phyloP scores from a whole-genome alignment of 2,888 invertebrate genomes.

The Catocala fraxini region DNA sequence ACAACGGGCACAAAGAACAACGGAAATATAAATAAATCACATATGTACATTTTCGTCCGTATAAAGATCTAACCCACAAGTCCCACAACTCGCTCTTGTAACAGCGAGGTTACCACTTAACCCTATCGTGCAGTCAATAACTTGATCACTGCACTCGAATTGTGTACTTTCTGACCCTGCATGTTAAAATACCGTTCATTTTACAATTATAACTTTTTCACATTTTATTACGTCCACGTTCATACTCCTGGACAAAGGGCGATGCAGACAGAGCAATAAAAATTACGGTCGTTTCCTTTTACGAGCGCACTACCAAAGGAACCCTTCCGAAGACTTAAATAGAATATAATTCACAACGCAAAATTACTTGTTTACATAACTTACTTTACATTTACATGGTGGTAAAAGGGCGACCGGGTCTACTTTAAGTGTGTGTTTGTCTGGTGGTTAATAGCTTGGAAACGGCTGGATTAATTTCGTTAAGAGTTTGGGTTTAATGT shows the following conservation, averaged over 20 bases:
- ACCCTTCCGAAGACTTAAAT: slow-evolving; percentile 37
- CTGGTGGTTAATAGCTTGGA: slow-evolving; percentile 37
- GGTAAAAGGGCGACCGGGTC: slow-evolving; percentile 9
- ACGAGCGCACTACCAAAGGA: slow-evolving; percentile 46
- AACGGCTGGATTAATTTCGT: slow-evolving; percentile 33
- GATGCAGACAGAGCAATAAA: slow-evolving; percentile 50
- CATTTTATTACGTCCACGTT: slow-evolving; percentile 17
- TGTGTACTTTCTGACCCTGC: no score
- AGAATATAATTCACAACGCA: slow-evolving; percentile 49
- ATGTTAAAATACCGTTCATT: slow-evolving; percentile 8
- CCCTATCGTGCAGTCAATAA: no score
- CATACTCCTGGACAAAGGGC: slow-evolving; percentile 35
- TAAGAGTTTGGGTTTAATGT: slow-evolving; percentile 13
- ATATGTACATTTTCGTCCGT: no score
- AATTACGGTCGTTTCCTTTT: slow-evolving; percentile 53
- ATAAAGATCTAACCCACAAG: no score
- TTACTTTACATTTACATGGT: slow-evolving; percentile 28
- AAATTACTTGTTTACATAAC: slow-evolving; percentile 36
- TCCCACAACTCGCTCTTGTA: no score
- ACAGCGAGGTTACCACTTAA: no score
- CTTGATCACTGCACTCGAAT: no score
- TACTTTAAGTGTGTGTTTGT: slow-evolving; percentile 26
- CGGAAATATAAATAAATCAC: no score
- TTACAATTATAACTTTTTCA: slow-evolving; percentile 26
- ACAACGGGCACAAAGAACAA: no score